phyloP scores from a whole-genome alignment of 2,797 vertebrate genomes.

The Lemur catta region DNA sequence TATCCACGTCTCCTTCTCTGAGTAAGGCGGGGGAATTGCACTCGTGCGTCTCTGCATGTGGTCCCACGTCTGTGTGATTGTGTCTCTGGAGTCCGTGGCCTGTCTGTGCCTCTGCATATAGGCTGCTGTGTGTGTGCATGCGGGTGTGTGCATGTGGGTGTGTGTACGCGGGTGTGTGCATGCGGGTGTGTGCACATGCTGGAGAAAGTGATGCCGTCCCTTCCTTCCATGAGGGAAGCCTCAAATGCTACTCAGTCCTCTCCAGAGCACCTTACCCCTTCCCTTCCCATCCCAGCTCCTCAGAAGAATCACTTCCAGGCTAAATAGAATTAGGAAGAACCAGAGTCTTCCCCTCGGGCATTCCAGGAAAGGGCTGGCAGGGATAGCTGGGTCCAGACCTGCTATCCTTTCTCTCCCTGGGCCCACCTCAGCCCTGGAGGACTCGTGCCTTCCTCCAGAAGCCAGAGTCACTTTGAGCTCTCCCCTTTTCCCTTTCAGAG shows the following conservation, averaged over 20 bases:
- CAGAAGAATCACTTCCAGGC: neutral
- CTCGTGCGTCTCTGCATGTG: neutral
- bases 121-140: neutral
- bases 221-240: neutral
- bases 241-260: neutral
- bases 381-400: neutral
- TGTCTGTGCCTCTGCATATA: neutral
- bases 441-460: neutral
- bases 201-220: neutral
- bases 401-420: neutral
- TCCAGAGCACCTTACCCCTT: neutral
- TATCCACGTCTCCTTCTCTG: neutral
- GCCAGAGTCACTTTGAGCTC: neutral
- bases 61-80: neutral
- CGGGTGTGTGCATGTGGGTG: neutral
- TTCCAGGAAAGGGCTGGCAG: neutral
- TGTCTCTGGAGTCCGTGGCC: neutral
- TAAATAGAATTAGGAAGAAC: neutral
- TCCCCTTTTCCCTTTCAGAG: neutral
- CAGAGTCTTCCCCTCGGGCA: neutral
- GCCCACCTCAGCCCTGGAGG: neutral
- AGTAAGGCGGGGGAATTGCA: conserved; percentile 2
- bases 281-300: neutral
- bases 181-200: neutral
- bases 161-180: conserved; percentile 31